These are phyloP conservation scores for Miichthys miiuy DNA, from an alignment of 2,797 vertebrate species.

Conservation along the genomic window DNA sequence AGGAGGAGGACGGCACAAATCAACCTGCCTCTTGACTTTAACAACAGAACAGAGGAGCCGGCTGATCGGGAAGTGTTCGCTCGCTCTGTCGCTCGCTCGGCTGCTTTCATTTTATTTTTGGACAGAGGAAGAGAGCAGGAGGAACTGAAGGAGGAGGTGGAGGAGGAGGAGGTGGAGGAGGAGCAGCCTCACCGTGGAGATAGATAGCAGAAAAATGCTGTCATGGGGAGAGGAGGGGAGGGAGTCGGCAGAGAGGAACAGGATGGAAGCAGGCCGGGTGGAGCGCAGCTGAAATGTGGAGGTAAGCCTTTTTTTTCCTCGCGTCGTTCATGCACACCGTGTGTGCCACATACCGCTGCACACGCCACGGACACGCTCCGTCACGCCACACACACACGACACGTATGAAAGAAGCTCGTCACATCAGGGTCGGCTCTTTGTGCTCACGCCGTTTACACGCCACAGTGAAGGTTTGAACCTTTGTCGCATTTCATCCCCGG, in stretches of 20 bases:
- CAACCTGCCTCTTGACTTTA: conserved; percentile 86
- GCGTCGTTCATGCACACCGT: conserved; percentile 43
- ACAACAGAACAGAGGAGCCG: conserved; percentile 72
- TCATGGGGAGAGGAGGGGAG: conserved; percentile 82
- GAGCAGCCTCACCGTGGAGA: conserved; percentile 74
- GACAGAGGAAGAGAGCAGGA: conserved; percentile 75
- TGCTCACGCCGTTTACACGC: conserved; percentile 34
- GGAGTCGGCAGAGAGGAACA: conserved; percentile 80
- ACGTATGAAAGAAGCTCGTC: too few relatives aligned
- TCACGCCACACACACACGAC: too few relatives aligned
- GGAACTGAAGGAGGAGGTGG: conserved; percentile 65
- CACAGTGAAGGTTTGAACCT: conserved; percentile 65
- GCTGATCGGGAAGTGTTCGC: conserved; percentile 70
- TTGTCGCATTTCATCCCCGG: conserved; percentile 79
- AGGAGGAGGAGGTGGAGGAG: conserved; percentile 53
- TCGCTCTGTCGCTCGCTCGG: background rate
- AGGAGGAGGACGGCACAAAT: conserved; percentile 81
- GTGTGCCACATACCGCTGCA: conserved; percentile 67
- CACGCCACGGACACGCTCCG: background rate
- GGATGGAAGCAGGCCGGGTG: conserved; percentile 82
- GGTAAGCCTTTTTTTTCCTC: conserved; percentile 78
- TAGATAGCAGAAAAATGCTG: conserved; percentile 84
- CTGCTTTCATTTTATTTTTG: conserved; percentile 66
- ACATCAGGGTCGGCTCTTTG: too few relatives aligned
- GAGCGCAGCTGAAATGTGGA: conserved; percentile 82